phyloP scores from a whole-genome alignment of 2,113 vertebrate species.

The Danionella cerebrum region DNA sequence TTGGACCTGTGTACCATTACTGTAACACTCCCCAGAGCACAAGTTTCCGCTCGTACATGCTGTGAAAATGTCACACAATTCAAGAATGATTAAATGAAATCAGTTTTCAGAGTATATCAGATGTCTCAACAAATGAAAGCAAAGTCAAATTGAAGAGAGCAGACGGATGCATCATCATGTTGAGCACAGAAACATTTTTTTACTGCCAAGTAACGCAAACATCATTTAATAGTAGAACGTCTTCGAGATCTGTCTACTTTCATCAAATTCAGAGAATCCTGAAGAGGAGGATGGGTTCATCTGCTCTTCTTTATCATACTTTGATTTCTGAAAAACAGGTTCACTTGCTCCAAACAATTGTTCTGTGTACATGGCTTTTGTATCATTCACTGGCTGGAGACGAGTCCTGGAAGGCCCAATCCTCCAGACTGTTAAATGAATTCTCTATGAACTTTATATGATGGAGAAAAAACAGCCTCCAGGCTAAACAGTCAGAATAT shows the following conservation, averaged over 20 bases:
- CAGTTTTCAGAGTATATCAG: conserved; percentile 30
- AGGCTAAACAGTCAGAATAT: conserved; percentile 41
- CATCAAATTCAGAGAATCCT: not conserved
- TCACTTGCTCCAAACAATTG: conserved; percentile 34
- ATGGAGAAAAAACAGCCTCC: conserved; percentile 45
- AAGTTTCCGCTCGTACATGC: conserved; percentile 36
- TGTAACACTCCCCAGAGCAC: conserved; percentile 47
- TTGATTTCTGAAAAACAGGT: not conserved
- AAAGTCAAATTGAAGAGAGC: conserved; percentile 39
- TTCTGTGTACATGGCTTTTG: conserved; percentile 25
- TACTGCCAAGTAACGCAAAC: conserved; percentile 5
- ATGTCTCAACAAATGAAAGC: conserved; percentile 43
- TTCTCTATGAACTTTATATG: conserved; percentile 35
- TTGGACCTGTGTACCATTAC: conserved; percentile 45
- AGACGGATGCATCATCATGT: not conserved
- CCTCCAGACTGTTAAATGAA: conserved; percentile 43
- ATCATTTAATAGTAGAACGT: not conserved
- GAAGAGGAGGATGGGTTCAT: not conserved
- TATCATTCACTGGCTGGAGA: too few relatives aligned
- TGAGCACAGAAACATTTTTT: not conserved
- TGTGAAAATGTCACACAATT: conserved; percentile 41
- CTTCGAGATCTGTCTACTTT: not conserved
- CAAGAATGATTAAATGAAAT: conserved; percentile 33
- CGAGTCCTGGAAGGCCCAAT: conserved; percentile 38
- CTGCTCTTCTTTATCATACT: not conserved